A percentile compares a stretch with the other conserved stretches of the same genome.
Conservation (phyloP, 2,888 invertebrate genomes). For the Peribatodes rhomboidaria region DNA sequence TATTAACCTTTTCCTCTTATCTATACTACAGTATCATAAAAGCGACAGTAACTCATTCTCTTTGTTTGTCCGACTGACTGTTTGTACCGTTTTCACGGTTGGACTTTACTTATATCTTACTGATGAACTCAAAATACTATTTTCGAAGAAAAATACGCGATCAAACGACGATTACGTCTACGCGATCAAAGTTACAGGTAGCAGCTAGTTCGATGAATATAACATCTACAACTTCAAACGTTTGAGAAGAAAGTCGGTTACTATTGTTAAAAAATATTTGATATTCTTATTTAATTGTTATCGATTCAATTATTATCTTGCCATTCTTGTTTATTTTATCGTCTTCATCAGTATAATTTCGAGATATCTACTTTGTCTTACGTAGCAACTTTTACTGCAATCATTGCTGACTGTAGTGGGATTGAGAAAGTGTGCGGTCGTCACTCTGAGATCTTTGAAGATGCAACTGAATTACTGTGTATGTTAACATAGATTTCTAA, state of each 20-base stretch:
- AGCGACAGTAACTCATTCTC: too few species aligned
- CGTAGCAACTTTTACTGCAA: constrained; percentile 31
- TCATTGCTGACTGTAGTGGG: constrained; percentile 16
- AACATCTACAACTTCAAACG: background rate
- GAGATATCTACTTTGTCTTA: constrained; percentile 20
- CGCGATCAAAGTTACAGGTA: too few species aligned
- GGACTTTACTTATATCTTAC: too few species aligned
- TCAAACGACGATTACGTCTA: too few species aligned
- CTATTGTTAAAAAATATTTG: background rate
- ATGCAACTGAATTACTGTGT: constrained; percentile 18
- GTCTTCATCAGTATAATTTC: constrained; percentile 5
- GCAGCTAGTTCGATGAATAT: too few species aligned
- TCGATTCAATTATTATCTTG: background rate
- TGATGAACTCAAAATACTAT: too few species aligned
- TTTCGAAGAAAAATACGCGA: too few species aligned
- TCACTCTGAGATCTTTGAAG: constrained; percentile 31
- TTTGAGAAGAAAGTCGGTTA: background rate
- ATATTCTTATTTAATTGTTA: background rate
- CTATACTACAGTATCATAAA: too few species aligned
- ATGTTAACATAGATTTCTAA: constrained; percentile 1
- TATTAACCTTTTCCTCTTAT: background rate
- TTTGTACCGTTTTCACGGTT: too few species aligned
- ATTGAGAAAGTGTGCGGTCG: constrained; percentile 33
- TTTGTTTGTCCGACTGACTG: too few species aligned
- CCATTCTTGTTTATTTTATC: background rate